A percentile compares a stretch with the other conserved stretches of the same genome.
phyloP scores from a whole-genome alignment of 1,140 invertebrate species.

The Drosophila ironensis region DNA sequence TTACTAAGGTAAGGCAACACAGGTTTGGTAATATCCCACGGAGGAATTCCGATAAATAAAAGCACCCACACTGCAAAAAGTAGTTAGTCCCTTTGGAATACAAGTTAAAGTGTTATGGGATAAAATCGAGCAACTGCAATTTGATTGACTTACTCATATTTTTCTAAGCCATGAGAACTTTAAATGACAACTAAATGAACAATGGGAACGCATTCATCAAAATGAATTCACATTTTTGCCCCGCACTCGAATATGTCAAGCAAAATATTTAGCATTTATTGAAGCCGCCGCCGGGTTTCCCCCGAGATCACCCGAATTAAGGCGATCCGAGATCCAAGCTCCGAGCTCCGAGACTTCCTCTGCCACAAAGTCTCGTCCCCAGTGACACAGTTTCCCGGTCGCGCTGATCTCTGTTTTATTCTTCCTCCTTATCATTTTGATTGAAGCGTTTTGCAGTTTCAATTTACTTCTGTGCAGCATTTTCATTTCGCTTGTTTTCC shows the following conservation, averaged over 20 bases:
- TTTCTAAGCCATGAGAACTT: too few relatives aligned
- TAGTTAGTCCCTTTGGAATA: too few relatives aligned
- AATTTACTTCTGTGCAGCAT: conserved; percentile 56
- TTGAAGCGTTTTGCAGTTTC: conserved; percentile 39
- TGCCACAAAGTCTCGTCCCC: background rate
- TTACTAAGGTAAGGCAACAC: conserved; percentile 11
- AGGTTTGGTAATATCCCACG: too few relatives aligned
- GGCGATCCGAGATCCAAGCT: background rate
- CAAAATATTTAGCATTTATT: conserved; percentile 39
- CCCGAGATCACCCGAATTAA: conserved; percentile 14
- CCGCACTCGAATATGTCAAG: conserved; percentile 26
- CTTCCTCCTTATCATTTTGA: conserved; percentile 22
- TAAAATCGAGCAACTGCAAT: too few relatives aligned
- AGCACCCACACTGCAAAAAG: too few relatives aligned
- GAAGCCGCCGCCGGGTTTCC: too few relatives aligned
- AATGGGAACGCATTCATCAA: conserved; percentile 10
- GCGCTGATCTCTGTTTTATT: background rate
- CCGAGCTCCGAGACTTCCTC: conserved; percentile 1
- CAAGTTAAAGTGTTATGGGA: too few relatives aligned
- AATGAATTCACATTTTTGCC: conserved; percentile 12
- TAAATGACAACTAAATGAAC: background rate
- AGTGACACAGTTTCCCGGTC: conserved; percentile 59
- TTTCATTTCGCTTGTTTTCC: conserved; percentile 33
- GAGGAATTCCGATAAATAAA: too few relatives aligned
- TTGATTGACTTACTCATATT: too few relatives aligned